Conservation (phyloP, 2,797 vertebrate species). For the Crenuchus spilurus region DNA sequence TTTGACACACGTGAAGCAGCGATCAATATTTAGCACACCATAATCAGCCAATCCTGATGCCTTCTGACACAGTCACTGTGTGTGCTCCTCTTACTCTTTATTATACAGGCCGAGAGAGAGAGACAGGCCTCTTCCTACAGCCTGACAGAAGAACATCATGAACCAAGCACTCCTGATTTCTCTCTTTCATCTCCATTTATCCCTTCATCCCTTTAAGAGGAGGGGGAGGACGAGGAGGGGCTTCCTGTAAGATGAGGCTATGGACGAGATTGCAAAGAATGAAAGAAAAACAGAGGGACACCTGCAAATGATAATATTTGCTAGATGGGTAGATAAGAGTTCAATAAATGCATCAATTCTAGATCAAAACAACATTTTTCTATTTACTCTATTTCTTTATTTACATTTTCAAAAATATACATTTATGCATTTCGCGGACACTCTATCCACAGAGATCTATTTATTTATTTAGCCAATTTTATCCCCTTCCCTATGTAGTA, state of each 20-base stretch:
- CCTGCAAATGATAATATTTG: too few species aligned
- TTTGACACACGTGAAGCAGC: slow-evolving; percentile 98
- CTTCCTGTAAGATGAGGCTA: slow-evolving; percentile 75
- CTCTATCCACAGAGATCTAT: too few species aligned
- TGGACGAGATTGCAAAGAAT: slow-evolving; percentile 55
- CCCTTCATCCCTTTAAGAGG: slow-evolving; percentile 77
- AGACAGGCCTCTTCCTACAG: slow-evolving; percentile 42
- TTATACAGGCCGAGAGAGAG: slow-evolving; percentile 83
- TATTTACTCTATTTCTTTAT: too few species aligned
- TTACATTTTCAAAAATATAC: too few species aligned
- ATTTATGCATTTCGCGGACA: too few species aligned
- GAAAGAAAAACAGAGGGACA: slow-evolving; percentile 61
- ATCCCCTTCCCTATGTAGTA: too few species aligned
- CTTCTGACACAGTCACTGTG: slow-evolving; percentile 87
- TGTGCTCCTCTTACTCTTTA: slow-evolving; percentile 84
- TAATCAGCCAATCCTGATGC: slow-evolving; percentile 97
- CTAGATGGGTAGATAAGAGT: too few species aligned
- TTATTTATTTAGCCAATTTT: too few species aligned
- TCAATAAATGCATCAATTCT: too few species aligned
- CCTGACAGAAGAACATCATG: slow-evolving; percentile 74
- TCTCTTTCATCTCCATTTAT: slow-evolving; percentile 89
- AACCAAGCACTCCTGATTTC: slow-evolving; percentile 87
- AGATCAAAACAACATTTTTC: too few species aligned
- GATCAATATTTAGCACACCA: slow-evolving; percentile 98
- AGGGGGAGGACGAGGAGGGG: slow-evolving; percentile 64